These are phyloP conservation scores for Antrozous pallidus DNA, from an alignment of 2,797 vertebrate genomes.

Conservation along the genomic window DNA sequence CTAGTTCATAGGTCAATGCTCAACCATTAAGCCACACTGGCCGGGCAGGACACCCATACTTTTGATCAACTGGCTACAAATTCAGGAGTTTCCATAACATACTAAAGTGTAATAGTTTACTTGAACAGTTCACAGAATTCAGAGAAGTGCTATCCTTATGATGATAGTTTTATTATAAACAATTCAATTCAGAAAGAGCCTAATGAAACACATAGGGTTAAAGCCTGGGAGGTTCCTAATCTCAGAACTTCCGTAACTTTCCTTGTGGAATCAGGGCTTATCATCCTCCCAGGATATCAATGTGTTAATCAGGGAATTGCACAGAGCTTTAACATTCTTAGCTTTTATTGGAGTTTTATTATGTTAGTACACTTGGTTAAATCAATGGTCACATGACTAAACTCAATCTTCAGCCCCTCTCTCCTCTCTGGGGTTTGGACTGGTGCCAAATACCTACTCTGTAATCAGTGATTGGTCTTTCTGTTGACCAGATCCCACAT, in stretches of 20 bases:
- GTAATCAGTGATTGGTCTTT: not conserved
- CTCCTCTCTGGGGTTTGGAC: not conserved
- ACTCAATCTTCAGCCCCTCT: not conserved
- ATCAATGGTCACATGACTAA: not conserved
- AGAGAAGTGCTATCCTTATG: not conserved
- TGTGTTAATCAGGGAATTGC: not conserved
- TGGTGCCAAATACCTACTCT: not conserved
- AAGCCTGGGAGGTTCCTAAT: not conserved
- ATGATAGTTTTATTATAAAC: not conserved
- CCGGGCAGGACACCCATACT: not conserved
- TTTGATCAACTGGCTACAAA: not conserved
- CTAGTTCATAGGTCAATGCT: no score
- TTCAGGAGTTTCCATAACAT: not conserved
- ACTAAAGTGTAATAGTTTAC: not conserved
- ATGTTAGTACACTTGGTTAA: not conserved
- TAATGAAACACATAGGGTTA: not conserved
- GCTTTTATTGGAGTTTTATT: not conserved
- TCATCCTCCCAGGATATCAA: not conserved
- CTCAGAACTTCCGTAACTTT: not conserved
- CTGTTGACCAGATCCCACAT: not conserved
- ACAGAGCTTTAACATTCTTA: not conserved
- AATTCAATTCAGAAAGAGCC: not conserved
- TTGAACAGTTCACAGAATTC: not conserved
- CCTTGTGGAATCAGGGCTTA: not conserved
- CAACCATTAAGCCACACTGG: no score